phyloP scores from a whole-genome alignment of 2,113 vertebrate species.

The Forbesichthys papilliferus region DNA sequence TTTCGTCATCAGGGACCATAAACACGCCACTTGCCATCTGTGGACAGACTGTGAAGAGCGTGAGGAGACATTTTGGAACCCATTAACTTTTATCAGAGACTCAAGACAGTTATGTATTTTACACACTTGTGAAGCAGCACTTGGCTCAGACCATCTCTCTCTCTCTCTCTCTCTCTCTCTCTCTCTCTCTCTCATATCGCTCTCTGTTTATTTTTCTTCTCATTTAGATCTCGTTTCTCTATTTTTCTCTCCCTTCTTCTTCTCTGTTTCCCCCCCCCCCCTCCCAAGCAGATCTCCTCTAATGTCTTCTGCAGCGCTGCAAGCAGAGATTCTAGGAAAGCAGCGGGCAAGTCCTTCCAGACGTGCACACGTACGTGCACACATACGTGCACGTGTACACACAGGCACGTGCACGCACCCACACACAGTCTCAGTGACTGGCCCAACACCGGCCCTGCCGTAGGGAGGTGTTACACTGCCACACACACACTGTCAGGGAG shows the following conservation, averaged over 20 bases:
- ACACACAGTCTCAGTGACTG: no score
- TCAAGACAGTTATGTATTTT: background rate
- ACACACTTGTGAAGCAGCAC: background rate
- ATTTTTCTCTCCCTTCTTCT: no score
- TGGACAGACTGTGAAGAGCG: background rate
- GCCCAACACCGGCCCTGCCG: background rate
- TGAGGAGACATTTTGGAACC: background rate
- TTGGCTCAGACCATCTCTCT: background rate
- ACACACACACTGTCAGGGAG: background rate
- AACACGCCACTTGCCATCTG: background rate
- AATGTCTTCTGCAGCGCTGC: constrained; percentile 62
- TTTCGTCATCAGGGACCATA: constrained; percentile 11
- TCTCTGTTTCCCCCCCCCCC: no score
- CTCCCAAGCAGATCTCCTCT: constrained; percentile 4
- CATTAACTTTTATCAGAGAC: background rate
- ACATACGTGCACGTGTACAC: no score
- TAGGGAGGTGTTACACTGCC: background rate
- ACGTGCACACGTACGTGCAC: no score
- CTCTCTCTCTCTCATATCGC: constrained; percentile 30
- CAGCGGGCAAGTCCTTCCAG: constrained; percentile 5
- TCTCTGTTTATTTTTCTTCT: background rate
- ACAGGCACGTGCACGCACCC: no score
- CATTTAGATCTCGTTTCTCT: no score
- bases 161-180: constrained; percentile 6
- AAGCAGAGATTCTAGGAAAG: constrained; percentile 6